Evolutionary conservation across 2,797 vertebrate species (phyloP), one percentile per base, ranked within the genome.

Genomic region (Malurus splendens): DNA sequence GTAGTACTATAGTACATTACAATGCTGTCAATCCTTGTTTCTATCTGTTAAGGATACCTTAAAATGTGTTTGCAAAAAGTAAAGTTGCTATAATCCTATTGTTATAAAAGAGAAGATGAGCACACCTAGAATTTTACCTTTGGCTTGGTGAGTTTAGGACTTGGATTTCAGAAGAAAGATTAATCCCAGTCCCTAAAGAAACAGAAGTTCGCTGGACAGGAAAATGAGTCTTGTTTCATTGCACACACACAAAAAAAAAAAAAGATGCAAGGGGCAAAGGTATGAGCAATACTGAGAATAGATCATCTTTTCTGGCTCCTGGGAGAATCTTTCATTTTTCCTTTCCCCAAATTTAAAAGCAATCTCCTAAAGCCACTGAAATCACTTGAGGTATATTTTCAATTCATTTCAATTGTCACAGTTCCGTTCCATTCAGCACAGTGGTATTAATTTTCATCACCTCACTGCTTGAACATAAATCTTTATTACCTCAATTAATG

Each of bases 401-500:
- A 67, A 62, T 85, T 73, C 78, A 82, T 86, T 90, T 89, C 36
- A 48, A 10, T 87, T 75, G 68, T 80, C 61, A 74, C 57, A 71
- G 42, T 90, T 82, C 23, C 0, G 0, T 89, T 89, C 39, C 6
- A 1, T 80, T 82, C 57, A 57, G 23, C 36, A 57, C 61, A 74
- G 36, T 44, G 22, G 13, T 72, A 77, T 85, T 87, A 90, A 75
- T 93, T 94, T 93, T 93, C 82, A 65, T 39, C 84, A 74, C 65
- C n/a, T 90, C 79, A 59, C 32, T 80, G 82, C 72, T 51, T 83
- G 54, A 87, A 86, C 66, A 90, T 89, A 82, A 90, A 89, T 89
- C 87, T 87, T 93, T 87, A 82, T 89, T 90, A 70, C 30, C 25
- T 85, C 57, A 90, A 75, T 94, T 93, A 93, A 87, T 87, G 44